Evolutionary conservation across 1,140 invertebrate species (phyloP).

Genomic region (Temnothorax curvispinosus): DNA sequence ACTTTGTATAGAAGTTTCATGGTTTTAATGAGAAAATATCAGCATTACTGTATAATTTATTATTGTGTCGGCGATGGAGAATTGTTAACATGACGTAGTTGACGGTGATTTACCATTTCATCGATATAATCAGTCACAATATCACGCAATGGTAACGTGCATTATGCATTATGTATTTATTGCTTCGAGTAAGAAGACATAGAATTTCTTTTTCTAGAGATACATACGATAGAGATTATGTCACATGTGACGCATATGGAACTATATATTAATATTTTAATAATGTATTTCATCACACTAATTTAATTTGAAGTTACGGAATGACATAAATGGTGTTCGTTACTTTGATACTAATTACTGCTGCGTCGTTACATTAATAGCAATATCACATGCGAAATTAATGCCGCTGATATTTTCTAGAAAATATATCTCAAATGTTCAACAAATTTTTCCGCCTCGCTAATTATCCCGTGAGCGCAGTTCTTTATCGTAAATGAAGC

Average conservation of each 20-base stretch:
- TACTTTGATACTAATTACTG: neutral
- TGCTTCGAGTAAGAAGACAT: conserved; percentile 13
- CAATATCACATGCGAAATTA: conserved; percentile 3
- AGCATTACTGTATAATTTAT: conserved; percentile 21
- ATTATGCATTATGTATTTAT: conserved; percentile 20
- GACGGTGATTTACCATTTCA: conserved; percentile 41
- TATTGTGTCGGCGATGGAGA: neutral
- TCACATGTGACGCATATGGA: neutral
- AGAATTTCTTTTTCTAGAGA: neutral
- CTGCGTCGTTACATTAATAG: neutral
- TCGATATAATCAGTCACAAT: conserved; percentile 30
- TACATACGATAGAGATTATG: conserved; percentile 8
- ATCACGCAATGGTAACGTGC: conserved; percentile 25
- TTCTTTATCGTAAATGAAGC: no score
- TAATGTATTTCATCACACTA: neutral
- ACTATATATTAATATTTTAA: neutral
- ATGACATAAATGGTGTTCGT: neutral
- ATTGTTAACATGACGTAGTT: conserved; percentile 3
- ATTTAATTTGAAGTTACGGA: neutral
- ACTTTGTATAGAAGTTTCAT: neutral
- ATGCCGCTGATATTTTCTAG: neutral
- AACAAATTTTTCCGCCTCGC: conserved; percentile 18
- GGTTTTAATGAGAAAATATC: neutral
- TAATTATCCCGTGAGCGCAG: conserved; percentile 32
- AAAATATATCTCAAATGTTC: neutral